Evolutionary conservation across 2,113 vertebrate species (phyloP).

Genomic region (Rhynchopsitta pachyrhyncha): DNA sequence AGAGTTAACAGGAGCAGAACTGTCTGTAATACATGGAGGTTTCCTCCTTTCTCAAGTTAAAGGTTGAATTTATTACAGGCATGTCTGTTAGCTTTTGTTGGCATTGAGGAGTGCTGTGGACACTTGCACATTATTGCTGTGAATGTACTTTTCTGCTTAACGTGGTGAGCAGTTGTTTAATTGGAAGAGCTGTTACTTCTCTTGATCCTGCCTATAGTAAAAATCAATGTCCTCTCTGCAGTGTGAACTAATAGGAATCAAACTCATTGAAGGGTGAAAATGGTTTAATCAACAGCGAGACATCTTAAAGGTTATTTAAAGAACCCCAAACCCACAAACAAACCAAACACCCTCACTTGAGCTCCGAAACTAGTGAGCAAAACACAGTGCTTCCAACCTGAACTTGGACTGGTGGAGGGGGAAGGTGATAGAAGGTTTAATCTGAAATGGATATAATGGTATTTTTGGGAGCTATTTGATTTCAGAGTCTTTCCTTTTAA

Average conservation of each 20-base stretch:
- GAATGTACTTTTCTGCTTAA: constrained; percentile 53
- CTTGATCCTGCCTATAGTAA: constrained; percentile 38
- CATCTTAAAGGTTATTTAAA: constrained; percentile 54
- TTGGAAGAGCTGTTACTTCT: constrained; percentile 69
- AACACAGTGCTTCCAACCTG: not conserved
- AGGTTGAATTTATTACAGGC: constrained; percentile 9
- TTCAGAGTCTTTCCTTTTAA: not conserved
- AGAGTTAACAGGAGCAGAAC: not conserved
- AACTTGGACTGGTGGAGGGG: not conserved
- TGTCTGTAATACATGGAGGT: not conserved
- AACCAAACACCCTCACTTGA: not conserved
- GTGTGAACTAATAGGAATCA: constrained; percentile 64
- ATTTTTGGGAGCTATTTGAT: not conserved
- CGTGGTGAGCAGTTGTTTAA: constrained; percentile 54
- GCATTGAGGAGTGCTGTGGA: not conserved
- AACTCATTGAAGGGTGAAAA: constrained; percentile 60
- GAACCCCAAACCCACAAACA: not conserved
- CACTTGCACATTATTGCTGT: constrained; percentile 11
- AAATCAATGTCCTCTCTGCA: constrained; percentile 64
- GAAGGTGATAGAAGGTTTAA: not conserved
- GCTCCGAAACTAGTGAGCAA: not conserved
- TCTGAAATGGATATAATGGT: not conserved
- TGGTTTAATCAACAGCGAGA: constrained; percentile 63
- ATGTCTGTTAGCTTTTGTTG: not conserved
- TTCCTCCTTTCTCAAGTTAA: not conserved